Evolutionary conservation across 2,888 invertebrate genomes (phyloP).

Genomic region (Metacarcinus magister): DNA sequence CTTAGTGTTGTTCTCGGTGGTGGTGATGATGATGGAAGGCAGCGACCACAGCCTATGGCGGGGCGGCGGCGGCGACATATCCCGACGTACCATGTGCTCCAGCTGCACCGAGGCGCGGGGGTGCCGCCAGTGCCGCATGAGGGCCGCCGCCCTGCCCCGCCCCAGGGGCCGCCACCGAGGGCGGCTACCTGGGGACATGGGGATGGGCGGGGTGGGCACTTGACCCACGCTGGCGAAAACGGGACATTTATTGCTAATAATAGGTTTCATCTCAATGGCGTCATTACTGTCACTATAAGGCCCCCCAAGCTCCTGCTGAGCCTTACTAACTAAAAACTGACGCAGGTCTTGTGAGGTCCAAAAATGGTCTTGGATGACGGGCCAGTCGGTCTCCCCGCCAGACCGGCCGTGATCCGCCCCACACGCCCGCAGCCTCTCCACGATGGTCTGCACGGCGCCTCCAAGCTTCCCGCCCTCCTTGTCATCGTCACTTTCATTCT

Average conservation of each 20-base stretch:
- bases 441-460: constrained; percentile 72
- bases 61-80: constrained; percentile 76
- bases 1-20: constrained; percentile 68
- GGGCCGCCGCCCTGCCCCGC: constrained; percentile 32
- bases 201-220: constrained; percentile 50
- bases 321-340: constrained; percentile 70
- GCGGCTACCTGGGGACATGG: constrained; percentile 56
- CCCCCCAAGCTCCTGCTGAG: constrained; percentile 72
- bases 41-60: constrained; percentile 78
- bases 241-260: constrained; percentile 35
- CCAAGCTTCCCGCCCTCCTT: constrained; percentile 53
- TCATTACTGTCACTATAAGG: constrained; percentile 60
- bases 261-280: constrained; percentile 64
- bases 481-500: not conserved
- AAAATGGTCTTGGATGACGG: constrained; percentile 49
- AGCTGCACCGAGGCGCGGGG: constrained; percentile 69
- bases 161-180: constrained; percentile 55
- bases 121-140: constrained; percentile 21
- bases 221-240: not conserved
- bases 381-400: constrained; percentile 60
- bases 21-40: constrained; percentile 80
- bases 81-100: constrained; percentile 66
- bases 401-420: constrained; percentile 61
- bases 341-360: constrained; percentile 75
- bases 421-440: constrained; percentile 72